These are phyloP conservation scores for Cephalotes varians DNA, from an alignment of 2,888 invertebrate genomes.

Conservation along the genomic window DNA sequence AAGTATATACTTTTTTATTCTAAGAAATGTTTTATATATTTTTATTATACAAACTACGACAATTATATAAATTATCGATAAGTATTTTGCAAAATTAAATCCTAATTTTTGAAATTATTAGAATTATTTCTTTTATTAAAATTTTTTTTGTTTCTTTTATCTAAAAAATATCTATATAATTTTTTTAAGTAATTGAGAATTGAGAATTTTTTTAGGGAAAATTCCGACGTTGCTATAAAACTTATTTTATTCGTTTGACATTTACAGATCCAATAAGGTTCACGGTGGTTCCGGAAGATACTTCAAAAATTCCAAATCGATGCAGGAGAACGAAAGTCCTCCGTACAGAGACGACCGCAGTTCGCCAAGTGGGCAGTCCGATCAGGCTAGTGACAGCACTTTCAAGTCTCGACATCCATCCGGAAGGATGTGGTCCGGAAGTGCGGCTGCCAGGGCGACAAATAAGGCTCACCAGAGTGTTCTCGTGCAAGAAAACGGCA, in stretches of 20 bases:
- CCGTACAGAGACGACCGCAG: slow-evolving; percentile 90
- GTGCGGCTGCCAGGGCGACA: slow-evolving; percentile 79
- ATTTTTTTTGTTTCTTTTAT: background rate
- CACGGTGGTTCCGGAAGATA: slow-evolving; percentile 78
- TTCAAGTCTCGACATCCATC: slow-evolving; percentile 82
- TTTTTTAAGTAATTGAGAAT: background rate
- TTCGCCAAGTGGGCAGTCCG: slow-evolving; percentile 95
- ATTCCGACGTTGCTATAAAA: background rate
- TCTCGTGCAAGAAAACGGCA: slow-evolving; percentile 81
- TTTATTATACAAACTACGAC: background rate
- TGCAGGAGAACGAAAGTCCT: slow-evolving; percentile 77
- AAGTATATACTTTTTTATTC: background rate
- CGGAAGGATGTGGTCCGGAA: slow-evolving; percentile 80
- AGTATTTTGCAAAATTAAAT: background rate
- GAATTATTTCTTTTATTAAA: background rate
- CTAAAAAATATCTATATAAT: background rate
- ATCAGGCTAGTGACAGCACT: slow-evolving; percentile 87
- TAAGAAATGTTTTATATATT: background rate
- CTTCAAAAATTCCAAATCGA: slow-evolving; percentile 76
- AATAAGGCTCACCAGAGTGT: slow-evolving; percentile 80
- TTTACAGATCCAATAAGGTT: slow-evolving; percentile 73
- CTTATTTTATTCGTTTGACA: background rate
- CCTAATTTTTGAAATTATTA: background rate
- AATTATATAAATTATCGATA: background rate
- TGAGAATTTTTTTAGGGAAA: background rate